phyloP scores from a whole-genome alignment of 2,888 invertebrate genomes.

The Himalopsyche kuldschensis region DNA sequence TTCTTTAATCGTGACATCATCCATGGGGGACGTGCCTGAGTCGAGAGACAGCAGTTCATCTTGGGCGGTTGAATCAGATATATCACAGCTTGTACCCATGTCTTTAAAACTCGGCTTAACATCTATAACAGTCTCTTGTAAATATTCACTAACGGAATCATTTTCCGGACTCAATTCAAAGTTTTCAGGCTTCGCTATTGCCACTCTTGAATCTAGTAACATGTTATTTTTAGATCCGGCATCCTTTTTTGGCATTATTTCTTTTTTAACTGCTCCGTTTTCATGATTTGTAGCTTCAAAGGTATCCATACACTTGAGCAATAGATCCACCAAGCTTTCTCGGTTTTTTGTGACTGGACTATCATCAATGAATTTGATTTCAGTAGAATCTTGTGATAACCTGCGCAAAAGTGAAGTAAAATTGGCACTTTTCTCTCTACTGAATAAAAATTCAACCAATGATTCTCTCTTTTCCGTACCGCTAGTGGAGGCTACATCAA shows the following conservation, averaged over 20 bases:
- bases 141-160: conserved; percentile 5
- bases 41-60: conserved; percentile 8
- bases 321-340: conserved; percentile 54
- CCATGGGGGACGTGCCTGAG: conserved; percentile 17
- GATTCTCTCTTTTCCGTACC: conserved; percentile 27
- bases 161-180: conserved; percentile 33
- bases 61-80: conserved; percentile 22
- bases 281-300: conserved; percentile 42
- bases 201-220: conserved; percentile 17
- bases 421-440: conserved; percentile 47
- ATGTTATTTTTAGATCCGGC: conserved; percentile 34
- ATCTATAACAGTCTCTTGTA: neutral
- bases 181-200: conserved; percentile 37
- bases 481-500: conserved; percentile 17
- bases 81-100: conserved; percentile 37
- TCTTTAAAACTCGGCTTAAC: conserved; percentile 27
- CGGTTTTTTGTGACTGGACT: conserved; percentile 51
- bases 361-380: conserved; percentile 54
- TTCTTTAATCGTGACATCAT: conserved; percentile 3
- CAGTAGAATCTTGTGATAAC: conserved; percentile 46
- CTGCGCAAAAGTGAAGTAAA: conserved; percentile 48
- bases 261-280: conserved; percentile 2
- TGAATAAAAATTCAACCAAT: conserved; percentile 42
- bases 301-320: conserved; percentile 56
- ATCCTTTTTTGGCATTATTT: conserved; percentile 16